Conservation (phyloP, 2,888 invertebrate species). For the Cancer borealis region DNA sequence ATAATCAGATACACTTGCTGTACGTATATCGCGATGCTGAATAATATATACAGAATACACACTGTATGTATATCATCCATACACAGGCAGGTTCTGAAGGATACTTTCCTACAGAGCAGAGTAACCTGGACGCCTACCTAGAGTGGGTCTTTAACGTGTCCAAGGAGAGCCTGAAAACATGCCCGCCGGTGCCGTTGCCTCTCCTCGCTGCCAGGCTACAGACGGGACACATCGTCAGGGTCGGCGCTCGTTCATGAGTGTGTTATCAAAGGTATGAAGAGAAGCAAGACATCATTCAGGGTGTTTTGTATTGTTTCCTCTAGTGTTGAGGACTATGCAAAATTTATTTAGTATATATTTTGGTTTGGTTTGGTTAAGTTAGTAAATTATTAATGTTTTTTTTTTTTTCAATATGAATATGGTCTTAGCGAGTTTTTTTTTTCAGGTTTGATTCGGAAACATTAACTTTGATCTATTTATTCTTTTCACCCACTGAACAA, state of each 20-base stretch:
- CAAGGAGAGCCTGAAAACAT: constrained; percentile 54
- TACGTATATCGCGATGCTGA: too few relatives aligned
- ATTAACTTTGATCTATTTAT: neutral
- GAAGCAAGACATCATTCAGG: neutral
- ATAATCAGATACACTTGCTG: too few relatives aligned
- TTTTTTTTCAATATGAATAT: neutral
- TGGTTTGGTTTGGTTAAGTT: too few relatives aligned
- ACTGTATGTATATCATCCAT: too few relatives aligned
- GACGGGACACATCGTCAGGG: constrained; percentile 75
- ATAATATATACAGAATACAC: too few relatives aligned
- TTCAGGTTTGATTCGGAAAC: neutral
- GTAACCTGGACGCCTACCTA: constrained; percentile 71
- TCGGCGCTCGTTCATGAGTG: constrained; percentile 63
- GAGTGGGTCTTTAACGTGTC: constrained; percentile 71
- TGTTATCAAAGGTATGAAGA: neutral
- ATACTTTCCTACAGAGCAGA: constrained; percentile 62
- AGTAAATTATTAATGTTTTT: neutral
- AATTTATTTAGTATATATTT: neutral
- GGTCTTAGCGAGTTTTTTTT: neutral
- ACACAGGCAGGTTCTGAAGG: neutral
- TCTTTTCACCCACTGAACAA: neutral
- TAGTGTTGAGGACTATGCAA: neutral
- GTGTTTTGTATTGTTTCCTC: neutral
- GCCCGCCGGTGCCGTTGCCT: constrained; percentile 62
- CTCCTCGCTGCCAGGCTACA: constrained; percentile 76